Evolutionary conservation across 2,797 vertebrate genomes (phyloP).

Genomic region (Oryzias dopingdopingensis): DNA sequence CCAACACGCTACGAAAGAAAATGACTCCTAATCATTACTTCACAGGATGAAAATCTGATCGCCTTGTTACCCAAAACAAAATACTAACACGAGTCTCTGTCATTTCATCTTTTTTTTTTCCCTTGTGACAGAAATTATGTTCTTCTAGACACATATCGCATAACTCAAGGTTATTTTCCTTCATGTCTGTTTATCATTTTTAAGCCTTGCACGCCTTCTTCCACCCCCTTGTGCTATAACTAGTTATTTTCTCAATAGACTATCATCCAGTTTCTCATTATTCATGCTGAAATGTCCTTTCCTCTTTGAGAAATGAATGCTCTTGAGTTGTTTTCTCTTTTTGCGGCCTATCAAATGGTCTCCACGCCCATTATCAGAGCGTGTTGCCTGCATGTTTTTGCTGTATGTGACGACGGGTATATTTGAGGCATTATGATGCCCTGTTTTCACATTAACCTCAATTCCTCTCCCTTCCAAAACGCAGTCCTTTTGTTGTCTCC

Average conservation of each 20-base stretch:
- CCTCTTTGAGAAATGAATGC: conserved; percentile 22
- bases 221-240: conserved; percentile 46
- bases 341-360: conserved; percentile 18
- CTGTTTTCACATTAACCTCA: conserved; percentile 56
- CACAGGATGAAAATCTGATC: conserved; percentile 24
- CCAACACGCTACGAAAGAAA: conserved; percentile 33
- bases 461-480: conserved; percentile 57
- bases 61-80: conserved; percentile 35
- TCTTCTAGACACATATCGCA: conserved; percentile 25
- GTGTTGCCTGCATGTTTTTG: conserved; percentile 8
- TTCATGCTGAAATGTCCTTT: conserved; percentile 49
- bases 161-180: conserved; percentile 61
- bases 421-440: conserved; percentile 19
- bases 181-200: conserved; percentile 58
- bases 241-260: conserved; percentile 64
- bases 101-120: background rate
- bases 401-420: background rate
- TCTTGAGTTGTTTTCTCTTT: conserved; percentile 32
- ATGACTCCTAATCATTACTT: conserved; percentile 37
- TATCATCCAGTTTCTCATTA: conserved; percentile 50
- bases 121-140: conserved; percentile 24
- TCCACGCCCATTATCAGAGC: conserved; percentile 24
- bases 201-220: conserved; percentile 35
- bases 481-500: conserved; percentile 56
- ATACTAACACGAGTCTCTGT: conserved; percentile 18